Evolutionary conservation across 2,888 invertebrate species (phyloP).

Genomic region (Coleophora deauratella): DNA sequence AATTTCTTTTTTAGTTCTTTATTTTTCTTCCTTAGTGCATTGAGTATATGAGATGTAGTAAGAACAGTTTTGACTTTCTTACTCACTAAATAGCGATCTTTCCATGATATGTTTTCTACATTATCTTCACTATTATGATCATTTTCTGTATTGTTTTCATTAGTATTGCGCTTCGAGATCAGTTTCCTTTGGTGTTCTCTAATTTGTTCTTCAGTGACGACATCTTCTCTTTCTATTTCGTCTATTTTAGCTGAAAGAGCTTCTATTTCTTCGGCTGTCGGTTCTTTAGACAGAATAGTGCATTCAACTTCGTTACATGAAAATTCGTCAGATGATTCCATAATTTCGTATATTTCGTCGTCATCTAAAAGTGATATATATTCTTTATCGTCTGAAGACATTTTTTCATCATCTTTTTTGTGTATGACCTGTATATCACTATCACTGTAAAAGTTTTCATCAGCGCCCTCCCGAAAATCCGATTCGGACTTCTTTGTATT

Average conservation of each 20-base stretch:
- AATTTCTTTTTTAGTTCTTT: slow-evolving; percentile 57
- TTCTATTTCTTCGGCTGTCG: slow-evolving; percentile 56
- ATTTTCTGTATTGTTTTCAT: slow-evolving; percentile 5
- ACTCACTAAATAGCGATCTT: slow-evolving; percentile 74
- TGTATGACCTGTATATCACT: slow-evolving; percentile 4
- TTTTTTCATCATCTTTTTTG: slow-evolving; percentile 6
- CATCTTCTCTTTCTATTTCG: slow-evolving; percentile 49
- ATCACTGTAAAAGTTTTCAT: slow-evolving; percentile 49
- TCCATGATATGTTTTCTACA: slow-evolving; percentile 64
- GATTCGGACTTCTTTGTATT: slow-evolving; percentile 36
- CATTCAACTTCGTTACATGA: slow-evolving; percentile 52
- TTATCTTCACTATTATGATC: slow-evolving; percentile 15
- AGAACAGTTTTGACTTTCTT: slow-evolving; percentile 75
- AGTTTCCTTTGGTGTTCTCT: slow-evolving; percentile 25
- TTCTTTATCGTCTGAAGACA: slow-evolving; percentile 7
- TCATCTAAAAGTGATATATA: slow-evolving; percentile 11
- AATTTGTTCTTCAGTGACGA: slow-evolving; percentile 37
- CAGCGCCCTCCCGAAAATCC: slow-evolving; percentile 50
- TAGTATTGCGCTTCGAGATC: slow-evolving; percentile 2
- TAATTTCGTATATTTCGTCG: slow-evolving; percentile 43
- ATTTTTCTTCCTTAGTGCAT: slow-evolving; percentile 76
- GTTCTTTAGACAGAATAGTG: slow-evolving; percentile 56
- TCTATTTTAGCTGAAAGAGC: slow-evolving; percentile 65
- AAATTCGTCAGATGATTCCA: slow-evolving; percentile 56
- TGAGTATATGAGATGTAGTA: slow-evolving; percentile 69